Conservation (phyloP, 2,797 vertebrate species). For the Malacoctenus gilli region DNA sequence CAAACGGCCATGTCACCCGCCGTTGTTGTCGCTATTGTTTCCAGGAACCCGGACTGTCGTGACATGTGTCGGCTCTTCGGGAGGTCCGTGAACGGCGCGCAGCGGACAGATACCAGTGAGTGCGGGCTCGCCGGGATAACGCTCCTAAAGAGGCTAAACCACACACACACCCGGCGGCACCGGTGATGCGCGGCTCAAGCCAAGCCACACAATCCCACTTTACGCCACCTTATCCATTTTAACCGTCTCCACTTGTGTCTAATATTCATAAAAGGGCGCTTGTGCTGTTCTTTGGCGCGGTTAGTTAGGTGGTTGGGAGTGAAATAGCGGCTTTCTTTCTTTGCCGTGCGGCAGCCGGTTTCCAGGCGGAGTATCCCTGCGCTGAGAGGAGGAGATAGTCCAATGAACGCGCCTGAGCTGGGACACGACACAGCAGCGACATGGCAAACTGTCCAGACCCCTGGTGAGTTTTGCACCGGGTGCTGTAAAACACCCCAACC, state of each 20-base stretch:
- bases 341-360: conserved; percentile 56
- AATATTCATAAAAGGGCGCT: too few relatives aligned
- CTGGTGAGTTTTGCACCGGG: conserved; percentile 70
- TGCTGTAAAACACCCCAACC: too few relatives aligned
- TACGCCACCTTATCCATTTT: too few relatives aligned
- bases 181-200: conserved; percentile 38
- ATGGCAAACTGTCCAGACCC: conserved; percentile 75
- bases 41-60: conserved; percentile 47
- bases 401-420: conserved; percentile 66
- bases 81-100: conserved; percentile 41
- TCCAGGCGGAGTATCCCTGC: conserved; percentile 69
- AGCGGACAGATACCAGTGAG: conserved; percentile 58
- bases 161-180: neutral
- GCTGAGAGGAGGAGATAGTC: conserved; percentile 71
- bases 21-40: conserved; percentile 53
- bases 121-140: conserved; percentile 43
- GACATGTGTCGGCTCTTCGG: conserved; percentile 46
- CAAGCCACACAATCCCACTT: conserved; percentile 17
- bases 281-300: too few relatives aligned
- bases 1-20: conserved; percentile 29
- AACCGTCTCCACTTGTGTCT: fast-evolving
- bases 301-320: conserved; percentile 30
- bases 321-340: conserved; percentile 42
- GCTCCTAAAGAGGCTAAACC: conserved; percentile 55
- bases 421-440: conserved; percentile 52